Conservation (phyloP, 2,888 invertebrate species). For the Troides oblongomaculatus region DNA sequence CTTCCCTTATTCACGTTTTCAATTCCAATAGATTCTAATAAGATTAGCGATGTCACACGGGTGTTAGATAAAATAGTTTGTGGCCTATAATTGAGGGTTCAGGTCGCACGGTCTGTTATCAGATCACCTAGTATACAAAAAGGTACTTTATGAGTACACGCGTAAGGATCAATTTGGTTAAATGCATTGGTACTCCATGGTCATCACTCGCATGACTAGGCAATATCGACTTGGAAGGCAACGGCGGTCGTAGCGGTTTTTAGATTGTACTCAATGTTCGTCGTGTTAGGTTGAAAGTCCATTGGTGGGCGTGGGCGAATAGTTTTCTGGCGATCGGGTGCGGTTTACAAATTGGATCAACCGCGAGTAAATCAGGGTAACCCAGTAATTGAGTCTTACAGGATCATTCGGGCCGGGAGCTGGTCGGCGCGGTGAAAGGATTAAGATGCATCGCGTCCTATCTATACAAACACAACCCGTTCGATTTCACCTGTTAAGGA, state of each 20-base stretch:
- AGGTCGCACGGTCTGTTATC: conserved; percentile 48
- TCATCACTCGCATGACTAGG: conserved; percentile 79
- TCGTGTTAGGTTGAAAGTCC: conserved; percentile 41
- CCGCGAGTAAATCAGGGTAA: conserved; percentile 76
- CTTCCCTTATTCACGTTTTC: conserved; percentile 52
- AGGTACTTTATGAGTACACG: conserved; percentile 37
- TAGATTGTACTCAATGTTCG: conserved; percentile 28
- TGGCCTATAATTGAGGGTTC: conserved; percentile 77
- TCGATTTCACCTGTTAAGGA: conserved; percentile 27
- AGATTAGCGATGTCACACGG: conserved; percentile 77
- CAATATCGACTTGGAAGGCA: conserved; percentile 75
- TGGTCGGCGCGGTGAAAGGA: conserved; percentile 70
- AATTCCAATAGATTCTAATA: conserved; percentile 78
- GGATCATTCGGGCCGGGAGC: conserved; percentile 68
- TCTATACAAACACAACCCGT: conserved; percentile 63
- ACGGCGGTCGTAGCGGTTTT: conserved; percentile 31
- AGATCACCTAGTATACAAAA: conserved; percentile 38
- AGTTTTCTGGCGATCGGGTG: conserved; percentile 71
- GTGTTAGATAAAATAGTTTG: conserved; percentile 79
- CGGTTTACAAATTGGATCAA: conserved; percentile 78
- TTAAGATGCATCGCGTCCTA: conserved; percentile 64
- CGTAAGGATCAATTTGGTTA: conserved; percentile 44
- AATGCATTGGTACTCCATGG: conserved; percentile 49
- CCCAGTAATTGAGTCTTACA: conserved; percentile 79
- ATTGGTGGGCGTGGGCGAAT: conserved; percentile 37